Evolutionary conservation across 2,797 vertebrate species (phyloP).

Genomic region (Bradypodion ventrale): DNA sequence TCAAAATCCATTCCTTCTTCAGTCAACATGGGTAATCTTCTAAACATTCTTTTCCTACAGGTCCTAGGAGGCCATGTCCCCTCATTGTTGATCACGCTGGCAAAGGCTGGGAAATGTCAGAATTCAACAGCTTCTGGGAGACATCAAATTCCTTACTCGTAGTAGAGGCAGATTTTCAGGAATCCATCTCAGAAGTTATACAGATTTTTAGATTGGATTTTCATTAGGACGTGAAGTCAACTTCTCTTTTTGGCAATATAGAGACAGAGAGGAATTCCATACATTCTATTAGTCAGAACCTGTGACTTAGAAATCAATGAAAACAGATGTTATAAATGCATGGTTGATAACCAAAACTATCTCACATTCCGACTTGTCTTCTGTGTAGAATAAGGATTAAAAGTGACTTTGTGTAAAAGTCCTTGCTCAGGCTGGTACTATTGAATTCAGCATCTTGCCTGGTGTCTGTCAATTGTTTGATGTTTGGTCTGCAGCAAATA

Average conservation of each 20-base stretch:
- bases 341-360: neutral
- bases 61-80: too few species aligned
- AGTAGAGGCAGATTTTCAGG: neutral
- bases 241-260: neutral
- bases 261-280: neutral
- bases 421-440: slow-evolving; percentile 18
- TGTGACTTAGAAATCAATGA: neutral
- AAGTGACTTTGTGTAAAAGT: slow-evolving; percentile 24
- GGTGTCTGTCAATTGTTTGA: slow-evolving; percentile 29
- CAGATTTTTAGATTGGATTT: neutral
- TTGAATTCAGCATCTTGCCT: slow-evolving; percentile 30
- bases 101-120: too few species aligned
- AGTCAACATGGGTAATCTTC: too few species aligned
- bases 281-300: neutral
- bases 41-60: too few species aligned
- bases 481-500: slow-evolving; percentile 18
- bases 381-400: slow-evolving; percentile 37
- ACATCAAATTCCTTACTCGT: neutral
- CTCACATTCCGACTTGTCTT: neutral
- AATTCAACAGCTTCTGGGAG: neutral
- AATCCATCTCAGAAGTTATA: neutral
- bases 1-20: too few species aligned
- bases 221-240: neutral
- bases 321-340: slow-evolving; percentile 18
- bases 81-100: too few species aligned